A percentile compares a stretch with the other conserved stretches of the same genome.
These are phyloP conservation scores for Tetraodon nigroviridis DNA, from an alignment of 2,113 vertebrate genomes.

Conservation along the genomic window DNA sequence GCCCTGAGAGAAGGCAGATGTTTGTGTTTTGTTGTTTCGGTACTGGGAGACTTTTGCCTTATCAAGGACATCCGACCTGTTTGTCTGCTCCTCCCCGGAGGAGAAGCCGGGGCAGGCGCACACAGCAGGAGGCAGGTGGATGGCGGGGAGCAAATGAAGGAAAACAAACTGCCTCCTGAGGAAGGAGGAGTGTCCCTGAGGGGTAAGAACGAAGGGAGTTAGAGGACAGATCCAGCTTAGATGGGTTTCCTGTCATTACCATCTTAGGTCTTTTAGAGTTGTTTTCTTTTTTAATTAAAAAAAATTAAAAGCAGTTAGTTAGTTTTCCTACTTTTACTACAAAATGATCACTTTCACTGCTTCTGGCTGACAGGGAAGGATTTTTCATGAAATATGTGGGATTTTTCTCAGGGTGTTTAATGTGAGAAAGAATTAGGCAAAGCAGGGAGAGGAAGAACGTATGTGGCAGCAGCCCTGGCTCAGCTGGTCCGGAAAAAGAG, in stretches of 20 bases:
- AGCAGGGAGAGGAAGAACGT: conserved; percentile 28
- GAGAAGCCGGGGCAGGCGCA: conserved; percentile 43
- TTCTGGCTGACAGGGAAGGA: conserved; percentile 39
- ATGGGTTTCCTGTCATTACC: conserved; percentile 14
- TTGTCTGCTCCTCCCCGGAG: conserved; percentile 52
- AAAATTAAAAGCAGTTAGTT: too few species aligned
- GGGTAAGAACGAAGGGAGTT: conserved; percentile 41
- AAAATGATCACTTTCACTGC: too few species aligned
- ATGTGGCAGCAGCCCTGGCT: conserved; percentile 61
- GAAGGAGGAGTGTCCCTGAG: conserved; percentile 39
- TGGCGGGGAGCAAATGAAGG: conserved; percentile 26
- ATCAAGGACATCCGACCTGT: conserved; percentile 56
- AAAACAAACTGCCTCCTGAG: conserved; percentile 41
- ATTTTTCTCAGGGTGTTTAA: conserved; percentile 49
- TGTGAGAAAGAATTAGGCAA: conserved; percentile 10
- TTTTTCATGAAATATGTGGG: conserved; percentile 59
- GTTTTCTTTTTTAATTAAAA: too few species aligned
- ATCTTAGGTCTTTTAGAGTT: neutral
- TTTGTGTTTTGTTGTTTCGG: conserved; percentile 30
- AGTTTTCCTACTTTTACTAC: neutral
- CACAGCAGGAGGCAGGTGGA: conserved; percentile 52
- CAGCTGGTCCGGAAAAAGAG: conserved; percentile 59
- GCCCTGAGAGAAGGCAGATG: conserved; percentile 35
- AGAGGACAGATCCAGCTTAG: conserved; percentile 30
- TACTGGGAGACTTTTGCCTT: conserved; percentile 24